Percentiles rank a stretch among this genome's conserved stretches.
Evolutionary conservation across 2,797 vertebrate genomes (phyloP).

Genomic region (Lemur catta): DNA sequence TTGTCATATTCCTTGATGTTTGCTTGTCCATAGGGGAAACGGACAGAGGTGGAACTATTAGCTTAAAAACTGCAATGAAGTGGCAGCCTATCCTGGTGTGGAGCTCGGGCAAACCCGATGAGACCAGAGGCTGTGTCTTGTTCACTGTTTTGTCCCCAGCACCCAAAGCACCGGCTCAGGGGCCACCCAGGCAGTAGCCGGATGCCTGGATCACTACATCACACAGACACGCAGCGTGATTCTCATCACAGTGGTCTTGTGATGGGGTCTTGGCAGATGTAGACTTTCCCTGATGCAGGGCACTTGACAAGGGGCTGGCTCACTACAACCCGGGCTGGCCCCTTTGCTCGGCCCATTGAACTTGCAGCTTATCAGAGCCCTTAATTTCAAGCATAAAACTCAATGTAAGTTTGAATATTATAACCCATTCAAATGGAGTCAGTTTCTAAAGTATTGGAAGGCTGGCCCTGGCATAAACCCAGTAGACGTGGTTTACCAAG

Average conservation of each 20-base stretch:
- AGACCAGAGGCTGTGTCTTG: background rate
- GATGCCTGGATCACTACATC: accelerated
- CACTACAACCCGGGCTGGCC: background rate
- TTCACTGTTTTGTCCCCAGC: background rate
- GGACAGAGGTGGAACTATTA: background rate
- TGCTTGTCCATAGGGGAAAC: background rate
- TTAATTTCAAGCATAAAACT: background rate
- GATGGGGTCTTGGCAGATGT: accelerated
- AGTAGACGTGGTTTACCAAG: background rate
- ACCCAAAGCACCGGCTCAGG: background rate
- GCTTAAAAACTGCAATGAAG: background rate
- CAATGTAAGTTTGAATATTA: background rate
- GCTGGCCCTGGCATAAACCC: accelerated
- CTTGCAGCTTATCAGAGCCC: background rate
- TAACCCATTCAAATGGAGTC: background rate
- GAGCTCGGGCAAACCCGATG: accelerated
- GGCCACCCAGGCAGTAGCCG: accelerated
- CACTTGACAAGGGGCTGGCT: background rate
- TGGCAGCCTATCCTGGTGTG: background rate
- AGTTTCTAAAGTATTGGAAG: background rate
- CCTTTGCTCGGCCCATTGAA: background rate
- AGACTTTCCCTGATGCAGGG: accelerated
- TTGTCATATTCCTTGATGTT: too few species aligned
- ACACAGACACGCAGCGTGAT: accelerated
- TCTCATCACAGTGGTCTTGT: background rate